Base-by-base conservation (phyloP, 1,140 invertebrate genomes). In the Teleopsis dalmanni region DNA sequence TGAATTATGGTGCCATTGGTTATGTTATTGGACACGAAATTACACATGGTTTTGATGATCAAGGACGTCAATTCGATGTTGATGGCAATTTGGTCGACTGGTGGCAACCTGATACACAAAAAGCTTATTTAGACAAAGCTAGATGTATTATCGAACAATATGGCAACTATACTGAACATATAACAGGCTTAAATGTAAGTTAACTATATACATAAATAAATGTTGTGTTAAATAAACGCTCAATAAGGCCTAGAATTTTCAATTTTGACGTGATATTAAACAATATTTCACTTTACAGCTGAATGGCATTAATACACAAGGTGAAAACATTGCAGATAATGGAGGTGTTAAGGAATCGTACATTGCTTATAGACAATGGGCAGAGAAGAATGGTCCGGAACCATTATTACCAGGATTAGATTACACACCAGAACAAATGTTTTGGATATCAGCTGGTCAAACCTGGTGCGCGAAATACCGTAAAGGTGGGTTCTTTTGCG, bases 11-110 rank as follows among this genome's bases (percentile, higher is more conserved):
- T 42, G 88, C 86, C 9, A 91, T 95, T 58, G 91, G 91, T 6
- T 91, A 89, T 57, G 86, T 95, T 4, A 91, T 96, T 68, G 91
- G 90, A 1, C 91, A 94, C 60, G 91, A 96, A 76, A 89, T 96
- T 36, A 94, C 90, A 0, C 91, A 96, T 64, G 91, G 88, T 10
- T 95, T 95, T 64, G 91, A 95, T 72, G 89, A 93, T 66, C 83
- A 89, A 70, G 87, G 87, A 33, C 78, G 90, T 16, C 88, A 94
- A 74, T 95, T 90, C 60, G 90, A 95, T 69, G 86, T 88, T 51
- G 79, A 90, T 40, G 93, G 93, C 27, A 92, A 91, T 64, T 72
- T 91, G 41, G 75, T 81, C 1, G 81, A 90, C 59, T 92, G 89
- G 88, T 94, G 91, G 91, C 78, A 82, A 38, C 71, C 79, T 23